Percentiles rank a stretch among this genome's conserved stretches.
Evolutionary conservation across 2,113 vertebrate species (phyloP).

Genomic region (Alectura lathami): DNA sequence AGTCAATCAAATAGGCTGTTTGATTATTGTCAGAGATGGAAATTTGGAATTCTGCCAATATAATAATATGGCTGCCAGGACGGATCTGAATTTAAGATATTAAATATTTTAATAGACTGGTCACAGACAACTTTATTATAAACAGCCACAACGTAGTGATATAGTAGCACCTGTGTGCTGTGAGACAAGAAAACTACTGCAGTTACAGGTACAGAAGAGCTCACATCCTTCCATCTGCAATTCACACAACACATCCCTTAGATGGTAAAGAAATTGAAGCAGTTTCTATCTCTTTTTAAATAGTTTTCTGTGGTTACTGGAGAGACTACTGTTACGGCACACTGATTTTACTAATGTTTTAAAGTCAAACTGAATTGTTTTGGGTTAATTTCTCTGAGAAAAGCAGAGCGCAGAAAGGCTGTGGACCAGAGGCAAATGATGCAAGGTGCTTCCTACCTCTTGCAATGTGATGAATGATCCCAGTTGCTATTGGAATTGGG

Average conservation of each 20-base stretch:
- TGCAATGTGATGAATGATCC: neutral
- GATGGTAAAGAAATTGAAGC: neutral
- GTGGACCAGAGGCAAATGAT: neutral
- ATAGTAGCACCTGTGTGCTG: neutral
- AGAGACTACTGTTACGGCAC: neutral
- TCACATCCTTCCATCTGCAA: neutral
- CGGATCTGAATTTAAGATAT: neutral
- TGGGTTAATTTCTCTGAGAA: neutral
- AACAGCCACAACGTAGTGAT: neutral
- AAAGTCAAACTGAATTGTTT: neutral
- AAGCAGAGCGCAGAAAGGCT: neutral
- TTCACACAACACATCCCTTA: neutral
- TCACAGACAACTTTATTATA: neutral
- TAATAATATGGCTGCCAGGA: neutral
- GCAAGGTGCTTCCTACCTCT: neutral
- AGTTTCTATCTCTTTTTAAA: neutral
- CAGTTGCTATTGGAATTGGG: neutral
- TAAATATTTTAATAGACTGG: neutral
- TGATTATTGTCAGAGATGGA: neutral
- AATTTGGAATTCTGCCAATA: neutral
- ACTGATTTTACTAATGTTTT: accelerated
- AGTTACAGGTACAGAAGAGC: neutral
- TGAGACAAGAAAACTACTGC: neutral
- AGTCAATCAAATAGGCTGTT: neutral
- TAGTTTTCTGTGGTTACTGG: neutral